Evolutionary conservation across 2,797 vertebrate species (phyloP).

Genomic region (Accipiter fasciatus): DNA sequence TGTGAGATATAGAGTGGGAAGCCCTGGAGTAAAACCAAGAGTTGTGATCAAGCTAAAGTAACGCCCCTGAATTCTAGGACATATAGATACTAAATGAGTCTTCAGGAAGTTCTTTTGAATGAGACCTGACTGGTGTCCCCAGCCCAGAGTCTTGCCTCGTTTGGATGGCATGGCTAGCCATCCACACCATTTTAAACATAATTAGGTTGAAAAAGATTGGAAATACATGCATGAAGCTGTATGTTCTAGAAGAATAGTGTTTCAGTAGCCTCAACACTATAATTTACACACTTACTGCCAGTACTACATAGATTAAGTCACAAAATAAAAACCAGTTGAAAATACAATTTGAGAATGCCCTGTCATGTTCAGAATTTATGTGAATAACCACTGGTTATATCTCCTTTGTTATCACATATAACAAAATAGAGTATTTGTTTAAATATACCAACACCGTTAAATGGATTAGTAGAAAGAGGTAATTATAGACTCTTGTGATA

Average conservation of each 20-base stretch:
- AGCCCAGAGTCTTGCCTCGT: background rate
- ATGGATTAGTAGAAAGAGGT: background rate
- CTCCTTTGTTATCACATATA: background rate
- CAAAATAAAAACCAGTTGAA: background rate
- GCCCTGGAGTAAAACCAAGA: background rate
- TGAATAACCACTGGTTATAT: background rate
- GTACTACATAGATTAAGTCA: background rate
- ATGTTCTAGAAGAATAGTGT: background rate
- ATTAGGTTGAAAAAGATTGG: background rate
- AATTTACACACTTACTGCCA: background rate
- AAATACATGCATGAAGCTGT: background rate
- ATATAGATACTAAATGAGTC: background rate
- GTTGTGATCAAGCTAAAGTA: background rate
- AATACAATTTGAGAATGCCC: background rate
- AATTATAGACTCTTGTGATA: background rate
- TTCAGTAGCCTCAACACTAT: background rate
- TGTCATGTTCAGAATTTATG: accelerated
- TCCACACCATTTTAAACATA: background rate
- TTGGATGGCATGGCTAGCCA: background rate
- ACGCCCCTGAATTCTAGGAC: background rate
- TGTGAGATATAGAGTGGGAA: background rate
- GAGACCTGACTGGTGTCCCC: background rate
- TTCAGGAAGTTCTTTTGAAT: background rate
- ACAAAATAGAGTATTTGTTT: background rate
- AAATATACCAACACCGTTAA: background rate